These are phyloP conservation scores for Danaus plexippus DNA, from an alignment of 1,140 invertebrate genomes.

Conservation along the genomic window DNA sequence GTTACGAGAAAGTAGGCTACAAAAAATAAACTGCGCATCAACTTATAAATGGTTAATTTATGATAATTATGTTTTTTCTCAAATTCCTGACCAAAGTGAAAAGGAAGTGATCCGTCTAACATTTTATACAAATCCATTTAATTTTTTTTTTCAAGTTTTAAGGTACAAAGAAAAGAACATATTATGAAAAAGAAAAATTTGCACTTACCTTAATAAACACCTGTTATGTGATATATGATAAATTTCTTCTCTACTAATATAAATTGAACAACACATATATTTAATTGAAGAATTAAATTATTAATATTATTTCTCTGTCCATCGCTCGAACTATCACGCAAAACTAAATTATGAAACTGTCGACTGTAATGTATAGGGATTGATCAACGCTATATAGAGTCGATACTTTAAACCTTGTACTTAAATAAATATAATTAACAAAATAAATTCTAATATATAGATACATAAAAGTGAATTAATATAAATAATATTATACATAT, in stretches of 20 bases:
- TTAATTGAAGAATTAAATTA: conserved; percentile 5
- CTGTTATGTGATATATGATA: neutral
- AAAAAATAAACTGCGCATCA: conserved; percentile 30
- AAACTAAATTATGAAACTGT: conserved; percentile 16
- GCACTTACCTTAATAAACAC: neutral
- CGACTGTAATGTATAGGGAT: conserved; percentile 1
- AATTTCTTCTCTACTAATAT: neutral
- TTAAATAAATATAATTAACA: neutral
- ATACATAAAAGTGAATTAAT: neutral
- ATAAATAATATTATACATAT: too few relatives aligned
- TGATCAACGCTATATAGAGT: neutral
- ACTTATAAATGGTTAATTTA: too few relatives aligned
- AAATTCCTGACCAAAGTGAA: conserved; percentile 11
- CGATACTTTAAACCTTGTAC: neutral
- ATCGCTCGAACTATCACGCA: conserved; percentile 22
- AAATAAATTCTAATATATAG: neutral
- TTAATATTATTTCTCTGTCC: conserved; percentile 18
- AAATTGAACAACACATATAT: neutral
- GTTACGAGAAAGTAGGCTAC: conserved; percentile 59
- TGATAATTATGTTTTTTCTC: neutral
- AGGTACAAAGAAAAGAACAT: too few relatives aligned
- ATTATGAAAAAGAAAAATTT: neutral
- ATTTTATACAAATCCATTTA: conserved; percentile 17
- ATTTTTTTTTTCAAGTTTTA: neutral
- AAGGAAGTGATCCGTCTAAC: too few relatives aligned